Conservation (phyloP, 2,797 vertebrate species). For the Lutjanus argentimaculatus region DNA sequence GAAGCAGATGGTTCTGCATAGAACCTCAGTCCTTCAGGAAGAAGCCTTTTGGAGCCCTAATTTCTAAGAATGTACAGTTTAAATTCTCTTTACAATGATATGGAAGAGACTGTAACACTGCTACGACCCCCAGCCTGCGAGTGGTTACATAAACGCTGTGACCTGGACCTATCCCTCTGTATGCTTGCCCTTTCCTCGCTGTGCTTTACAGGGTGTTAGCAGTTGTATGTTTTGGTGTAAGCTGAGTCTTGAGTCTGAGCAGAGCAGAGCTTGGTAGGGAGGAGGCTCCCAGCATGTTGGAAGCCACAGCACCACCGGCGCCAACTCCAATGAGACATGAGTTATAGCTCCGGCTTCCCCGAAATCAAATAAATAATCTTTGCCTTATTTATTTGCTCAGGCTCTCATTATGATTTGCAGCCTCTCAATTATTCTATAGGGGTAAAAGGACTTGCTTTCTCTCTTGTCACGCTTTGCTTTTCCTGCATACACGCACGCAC, state of each 20-base stretch:
- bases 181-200: slow-evolving; percentile 12
- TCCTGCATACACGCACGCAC: not conserved
- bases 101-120: not conserved
- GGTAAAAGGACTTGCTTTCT: slow-evolving; percentile 25
- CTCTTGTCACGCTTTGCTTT: slow-evolving; percentile 22
- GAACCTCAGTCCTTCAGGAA: too few species aligned
- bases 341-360: slow-evolving; percentile 72
- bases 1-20: too few species aligned
- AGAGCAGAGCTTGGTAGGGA: slow-evolving; percentile 54
- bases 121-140: not conserved
- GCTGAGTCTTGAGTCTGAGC: slow-evolving; percentile 55
- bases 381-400: slow-evolving; percentile 71
- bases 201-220: slow-evolving; percentile 43
- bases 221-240: slow-evolving; percentile 51
- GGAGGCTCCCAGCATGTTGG: slow-evolving; percentile 67
- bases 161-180: slow-evolving; percentile 34
- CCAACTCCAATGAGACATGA: slow-evolving; percentile 75
- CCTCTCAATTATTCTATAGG: slow-evolving; percentile 48
- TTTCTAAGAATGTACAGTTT: not conserved
- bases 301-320: slow-evolving; percentile 65
- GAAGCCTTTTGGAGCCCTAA: too few species aligned
- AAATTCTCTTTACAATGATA: not conserved
- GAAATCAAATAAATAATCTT: slow-evolving; percentile 78
- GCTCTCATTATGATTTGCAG: slow-evolving; percentile 68
- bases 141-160: slow-evolving; percentile 26